Evolutionary conservation across 2,888 invertebrate genomes (phyloP), one percentile per base, ranked within the genome.

Genomic region (Aphidius colemani): DNA sequence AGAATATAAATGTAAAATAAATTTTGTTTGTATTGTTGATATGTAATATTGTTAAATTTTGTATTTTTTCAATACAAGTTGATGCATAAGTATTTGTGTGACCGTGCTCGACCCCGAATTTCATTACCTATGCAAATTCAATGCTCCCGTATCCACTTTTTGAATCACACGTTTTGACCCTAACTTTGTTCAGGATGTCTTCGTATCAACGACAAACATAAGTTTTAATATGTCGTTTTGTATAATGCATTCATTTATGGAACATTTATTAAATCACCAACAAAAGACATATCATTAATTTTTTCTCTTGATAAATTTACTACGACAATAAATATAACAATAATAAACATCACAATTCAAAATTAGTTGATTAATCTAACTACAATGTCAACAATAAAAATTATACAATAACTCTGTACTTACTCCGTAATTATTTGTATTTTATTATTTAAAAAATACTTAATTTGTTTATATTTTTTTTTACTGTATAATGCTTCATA

Each of bases 121-220:
- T 67, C 62, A 69, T 71, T 73, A 70, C 70, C 62, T 70, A 72
- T 75, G 73, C 64, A 74, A 74, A 75, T 74, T 61, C 69, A 48
- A 63, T 66, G 59, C 61, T 70, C 70, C 70, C 70, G 69, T 30
- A 30, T 30, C 3, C 69, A 72, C 70, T 62, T 57, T 62, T 44
- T 63, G 68, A 59, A 70, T 72, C 71, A 68, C 71, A 72, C 71
- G 72, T 72, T 69, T 73, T 72, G 75, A 75, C 73, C 74, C 68
- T 66, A 59, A 70, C 73, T 70, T 75, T 71, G 69, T 73, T 69
- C 60, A 30, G 70, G 71, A 72, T 68, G 68, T 66, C 67, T 63
- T 56, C 40, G 46, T 59, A 56, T 64, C 55, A 49, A n/a, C 61
- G 48, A 59, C 59, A 50, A 61, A 62, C 66, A 64, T 40, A 48